phyloP scores from a whole-genome alignment of 2,113 vertebrate species.

The Nothoprocta pentlandii region DNA sequence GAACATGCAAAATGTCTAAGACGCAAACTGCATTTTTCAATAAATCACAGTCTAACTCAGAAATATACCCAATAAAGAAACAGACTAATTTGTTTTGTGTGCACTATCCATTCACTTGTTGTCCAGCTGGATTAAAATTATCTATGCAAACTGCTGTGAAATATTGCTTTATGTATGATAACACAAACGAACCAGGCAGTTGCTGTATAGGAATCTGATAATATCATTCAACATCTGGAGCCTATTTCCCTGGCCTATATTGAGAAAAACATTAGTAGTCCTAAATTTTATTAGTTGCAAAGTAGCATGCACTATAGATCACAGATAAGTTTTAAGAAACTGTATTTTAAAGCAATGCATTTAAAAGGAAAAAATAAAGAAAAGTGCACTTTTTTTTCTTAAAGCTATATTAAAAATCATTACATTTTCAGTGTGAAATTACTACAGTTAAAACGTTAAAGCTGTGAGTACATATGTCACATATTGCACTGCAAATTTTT shows the following conservation, averaged over 20 bases:
- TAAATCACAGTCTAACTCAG: conserved; percentile 14
- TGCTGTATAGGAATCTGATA: conserved; percentile 44
- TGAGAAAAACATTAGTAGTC: conserved; percentile 30
- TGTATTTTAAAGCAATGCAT: neutral
- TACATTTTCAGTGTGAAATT: conserved; percentile 46
- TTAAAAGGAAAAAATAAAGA: conserved; percentile 34
- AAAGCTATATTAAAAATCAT: conserved; percentile 51
- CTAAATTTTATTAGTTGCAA: conserved; percentile 41
- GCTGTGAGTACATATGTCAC: neutral
- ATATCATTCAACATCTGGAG: conserved; percentile 30
- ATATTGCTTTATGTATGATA: conserved; percentile 29
- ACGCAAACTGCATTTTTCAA: conserved; percentile 50
- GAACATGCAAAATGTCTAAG: neutral
- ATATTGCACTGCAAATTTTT: conserved; percentile 49
- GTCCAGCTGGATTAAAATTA: conserved; percentile 51
- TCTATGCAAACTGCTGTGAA: conserved; percentile 46
- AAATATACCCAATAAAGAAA: conserved; percentile 47
- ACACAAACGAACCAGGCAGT: neutral
- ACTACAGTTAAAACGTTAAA: conserved; percentile 60
- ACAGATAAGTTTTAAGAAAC: conserved; percentile 26
- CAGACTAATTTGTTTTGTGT: conserved; percentile 48
- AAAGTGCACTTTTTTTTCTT: neutral
- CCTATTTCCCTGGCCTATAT: neutral
- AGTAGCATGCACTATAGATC: neutral
- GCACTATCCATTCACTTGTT: conserved; percentile 37